Conservation (phyloP, 2,888 invertebrate genomes). For the Protodeltote pygarga region DNA sequence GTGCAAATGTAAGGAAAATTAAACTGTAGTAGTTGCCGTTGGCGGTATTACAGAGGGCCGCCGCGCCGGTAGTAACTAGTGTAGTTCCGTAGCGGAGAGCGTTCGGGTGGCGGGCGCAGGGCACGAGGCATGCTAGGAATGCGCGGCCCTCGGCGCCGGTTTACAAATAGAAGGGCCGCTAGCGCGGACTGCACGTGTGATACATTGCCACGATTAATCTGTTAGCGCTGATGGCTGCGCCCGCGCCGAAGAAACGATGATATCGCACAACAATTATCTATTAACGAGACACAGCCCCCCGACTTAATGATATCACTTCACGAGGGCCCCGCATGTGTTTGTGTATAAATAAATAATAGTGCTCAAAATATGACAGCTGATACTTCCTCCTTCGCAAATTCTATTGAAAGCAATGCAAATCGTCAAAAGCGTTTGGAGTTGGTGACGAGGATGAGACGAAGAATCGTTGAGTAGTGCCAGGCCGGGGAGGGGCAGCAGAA, state of each 20-base stretch:
- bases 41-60: slow-evolving; percentile 62
- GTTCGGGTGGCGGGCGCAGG: slow-evolving; percentile 66
- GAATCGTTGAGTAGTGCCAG: slow-evolving; percentile 41
- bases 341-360: slow-evolving; percentile 31
- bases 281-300: slow-evolving; percentile 47
- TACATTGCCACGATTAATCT: slow-evolving; percentile 82
- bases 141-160: slow-evolving; percentile 85
- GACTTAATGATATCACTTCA: slow-evolving; percentile 25
- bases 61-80: slow-evolving; percentile 47
- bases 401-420: slow-evolving; percentile 6
- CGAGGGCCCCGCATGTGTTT: slow-evolving; percentile 43
- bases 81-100: slow-evolving; percentile 55
- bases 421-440: slow-evolving; percentile 14
- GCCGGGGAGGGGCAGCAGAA: slow-evolving; percentile 56
- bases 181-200: slow-evolving; percentile 82
- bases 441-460: slow-evolving; percentile 9
- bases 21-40: slow-evolving; percentile 52
- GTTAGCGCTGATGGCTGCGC: slow-evolving; percentile 76
- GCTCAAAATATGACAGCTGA: slow-evolving; percentile 14
- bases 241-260: slow-evolving; percentile 59
- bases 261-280: slow-evolving; percentile 60
- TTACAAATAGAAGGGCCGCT: slow-evolving; percentile 86
- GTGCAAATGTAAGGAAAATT: slow-evolving; percentile 54
- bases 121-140: slow-evolving; percentile 82
- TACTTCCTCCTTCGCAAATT: slow-evolving; percentile 13